Conservation (phyloP, 2,888 invertebrate genomes). For the Smittia aterrima region DNA sequence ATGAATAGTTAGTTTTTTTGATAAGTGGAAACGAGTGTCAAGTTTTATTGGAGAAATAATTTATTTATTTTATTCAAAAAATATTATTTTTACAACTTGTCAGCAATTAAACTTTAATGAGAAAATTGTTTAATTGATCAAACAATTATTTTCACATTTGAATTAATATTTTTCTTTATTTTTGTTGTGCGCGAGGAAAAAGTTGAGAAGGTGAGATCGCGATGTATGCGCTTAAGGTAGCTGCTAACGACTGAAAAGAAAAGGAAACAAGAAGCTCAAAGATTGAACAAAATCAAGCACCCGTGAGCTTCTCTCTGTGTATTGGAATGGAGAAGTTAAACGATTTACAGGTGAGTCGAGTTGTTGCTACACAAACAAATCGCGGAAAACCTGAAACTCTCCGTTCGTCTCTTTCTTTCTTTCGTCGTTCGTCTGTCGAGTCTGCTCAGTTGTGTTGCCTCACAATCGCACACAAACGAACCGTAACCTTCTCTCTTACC, state of each 20-base stretch:
- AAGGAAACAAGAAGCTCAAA: constrained; percentile 46
- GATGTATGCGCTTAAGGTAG: constrained; percentile 36
- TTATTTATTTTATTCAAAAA: neutral
- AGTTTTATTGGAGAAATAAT: too few relatives aligned
- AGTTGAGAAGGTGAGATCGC: neutral
- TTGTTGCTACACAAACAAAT: neutral
- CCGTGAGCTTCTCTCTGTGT: constrained; percentile 44
- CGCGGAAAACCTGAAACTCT: neutral
- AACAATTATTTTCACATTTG: constrained; percentile 18
- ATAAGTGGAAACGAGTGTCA: too few relatives aligned
- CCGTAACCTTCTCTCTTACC: neutral
- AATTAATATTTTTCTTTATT: neutral
- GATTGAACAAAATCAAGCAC: constrained; percentile 45
- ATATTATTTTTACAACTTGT: neutral
- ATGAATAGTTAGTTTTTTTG: too few relatives aligned
- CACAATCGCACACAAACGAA: neutral
- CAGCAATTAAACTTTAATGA: neutral
- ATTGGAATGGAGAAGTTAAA: neutral
- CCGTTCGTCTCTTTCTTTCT: neutral
- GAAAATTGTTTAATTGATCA: constrained; percentile 26
- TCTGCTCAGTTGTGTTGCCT: constrained; percentile 18
- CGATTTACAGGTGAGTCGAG: constrained; percentile 36
- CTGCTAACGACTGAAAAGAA: constrained; percentile 37
- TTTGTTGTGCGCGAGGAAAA: neutral
- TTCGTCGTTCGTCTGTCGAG: neutral